Conservation (phyloP, 2,888 invertebrate genomes). For the Tachystola acroxantha region DNA sequence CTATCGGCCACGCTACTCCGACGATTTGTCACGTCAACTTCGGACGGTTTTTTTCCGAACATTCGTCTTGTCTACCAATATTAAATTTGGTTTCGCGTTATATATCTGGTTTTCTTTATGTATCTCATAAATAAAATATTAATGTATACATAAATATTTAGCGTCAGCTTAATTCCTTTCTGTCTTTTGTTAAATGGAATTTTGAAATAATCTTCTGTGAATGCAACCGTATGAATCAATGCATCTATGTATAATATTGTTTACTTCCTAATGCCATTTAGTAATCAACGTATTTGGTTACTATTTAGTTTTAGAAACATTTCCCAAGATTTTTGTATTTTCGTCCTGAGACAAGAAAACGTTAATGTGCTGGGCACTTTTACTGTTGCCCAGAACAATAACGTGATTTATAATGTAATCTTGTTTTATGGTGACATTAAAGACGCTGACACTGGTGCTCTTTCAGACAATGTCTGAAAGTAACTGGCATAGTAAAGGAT, state of each 20-base stretch:
- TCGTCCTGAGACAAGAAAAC: no score
- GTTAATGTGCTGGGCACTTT: no score
- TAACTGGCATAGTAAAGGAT: conserved; percentile 15
- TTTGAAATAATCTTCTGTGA: no score
- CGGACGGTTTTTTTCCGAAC: conserved; percentile 31
- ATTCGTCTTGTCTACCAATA: conserved; percentile 22
- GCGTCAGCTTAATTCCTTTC: conserved; percentile 6
- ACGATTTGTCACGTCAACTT: conserved; percentile 57
- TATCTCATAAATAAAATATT: not conserved
- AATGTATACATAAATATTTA: no score
- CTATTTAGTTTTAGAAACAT: no score
- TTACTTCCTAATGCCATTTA: no score
- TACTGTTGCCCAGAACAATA: conserved; percentile 28
- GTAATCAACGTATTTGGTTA: no score
- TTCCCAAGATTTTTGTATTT: no score
- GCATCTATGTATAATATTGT: no score
- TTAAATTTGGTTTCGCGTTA: conserved; percentile 13
- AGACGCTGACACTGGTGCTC: conserved; percentile 33
- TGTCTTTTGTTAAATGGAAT: not conserved
- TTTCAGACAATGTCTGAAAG: conserved; percentile 24
- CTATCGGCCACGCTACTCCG: conserved; percentile 34
- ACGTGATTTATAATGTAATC: conserved; percentile 40
- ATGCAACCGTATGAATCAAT: no score
- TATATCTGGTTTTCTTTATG: conserved; percentile 10
- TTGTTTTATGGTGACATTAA: conserved; percentile 42